Conservation (phyloP, 2,888 invertebrate genomes). For the Diplazon laetatorius region DNA sequence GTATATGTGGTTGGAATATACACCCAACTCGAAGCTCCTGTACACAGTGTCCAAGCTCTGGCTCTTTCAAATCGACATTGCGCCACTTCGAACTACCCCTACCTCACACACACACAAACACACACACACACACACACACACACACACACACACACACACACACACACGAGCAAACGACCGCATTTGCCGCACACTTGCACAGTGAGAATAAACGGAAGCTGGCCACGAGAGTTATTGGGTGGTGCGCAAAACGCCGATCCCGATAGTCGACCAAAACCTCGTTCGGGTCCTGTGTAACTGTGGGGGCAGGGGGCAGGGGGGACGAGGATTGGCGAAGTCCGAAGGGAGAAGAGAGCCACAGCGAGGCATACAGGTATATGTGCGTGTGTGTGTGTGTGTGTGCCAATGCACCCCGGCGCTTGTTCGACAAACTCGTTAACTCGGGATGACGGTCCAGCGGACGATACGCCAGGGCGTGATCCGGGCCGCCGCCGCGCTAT, state of each 20-base stretch:
- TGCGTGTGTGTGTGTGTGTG: background rate
- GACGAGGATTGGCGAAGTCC: background rate
- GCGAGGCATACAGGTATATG: constrained; percentile 37
- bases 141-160: background rate
- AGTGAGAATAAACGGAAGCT: constrained; percentile 25
- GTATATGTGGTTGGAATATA: background rate
- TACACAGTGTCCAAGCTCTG: constrained; percentile 4
- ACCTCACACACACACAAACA: background rate
- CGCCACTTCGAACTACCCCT: constrained; percentile 6
- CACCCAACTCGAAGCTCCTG: constrained; percentile 5
- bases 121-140: background rate
- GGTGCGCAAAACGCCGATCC: constrained; percentile 39
- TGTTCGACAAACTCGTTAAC: constrained; percentile 65
- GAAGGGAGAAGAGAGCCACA: constrained; percentile 17
- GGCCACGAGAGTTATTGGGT: constrained; percentile 40
- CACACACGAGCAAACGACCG: constrained; percentile 27
- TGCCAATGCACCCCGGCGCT: constrained; percentile 27
- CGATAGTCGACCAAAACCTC: constrained; percentile 50
- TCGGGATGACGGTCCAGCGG: constrained; percentile 57
- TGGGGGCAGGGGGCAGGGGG: background rate
- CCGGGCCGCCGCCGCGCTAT: constrained; percentile 24
- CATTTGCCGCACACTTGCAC: constrained; percentile 17
- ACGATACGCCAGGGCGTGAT: constrained; percentile 47
- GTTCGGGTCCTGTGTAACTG: constrained; percentile 43
- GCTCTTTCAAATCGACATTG: constrained; percentile 34